phyloP scores from a whole-genome alignment of 1,140 invertebrate species.

The Oscheius sp. region DNA sequence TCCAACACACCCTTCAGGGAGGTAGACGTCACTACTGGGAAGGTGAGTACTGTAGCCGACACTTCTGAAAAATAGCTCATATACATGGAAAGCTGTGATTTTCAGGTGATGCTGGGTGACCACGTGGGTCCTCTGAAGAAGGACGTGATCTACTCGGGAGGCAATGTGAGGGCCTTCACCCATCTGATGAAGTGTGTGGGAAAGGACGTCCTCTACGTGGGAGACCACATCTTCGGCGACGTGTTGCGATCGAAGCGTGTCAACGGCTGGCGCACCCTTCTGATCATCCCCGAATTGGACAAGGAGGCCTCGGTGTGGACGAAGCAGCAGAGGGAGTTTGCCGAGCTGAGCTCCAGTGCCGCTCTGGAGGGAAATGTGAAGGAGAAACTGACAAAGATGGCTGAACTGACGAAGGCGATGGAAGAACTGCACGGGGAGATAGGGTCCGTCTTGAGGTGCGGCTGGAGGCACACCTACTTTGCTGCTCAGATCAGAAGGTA shows the following conservation, averaged over 20 bases:
- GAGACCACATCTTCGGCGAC: slow-evolving; percentile 97
- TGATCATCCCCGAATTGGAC: slow-evolving; percentile 92
- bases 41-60: slow-evolving; percentile 65
- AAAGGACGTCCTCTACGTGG: slow-evolving; percentile 94
- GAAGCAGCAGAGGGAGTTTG: slow-evolving; percentile 86
- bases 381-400: slow-evolving; percentile 23
- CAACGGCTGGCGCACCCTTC: slow-evolving; percentile 92
- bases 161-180: slow-evolving; percentile 82
- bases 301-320: slow-evolving; percentile 96
- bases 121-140: slow-evolving; percentile 85
- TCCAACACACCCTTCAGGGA: slow-evolving; percentile 92
- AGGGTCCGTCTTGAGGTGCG: slow-evolving; percentile 84
- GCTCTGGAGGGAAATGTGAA: not conserved
- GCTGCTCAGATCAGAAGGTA: slow-evolving; percentile 87
- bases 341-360: slow-evolving; percentile 71
- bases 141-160: slow-evolving; percentile 71
- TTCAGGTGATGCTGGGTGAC: slow-evolving; percentile 69
- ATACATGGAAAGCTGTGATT: no score
- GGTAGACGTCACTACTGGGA: slow-evolving; percentile 76
- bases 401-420: slow-evolving; percentile 93
- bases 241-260: slow-evolving; percentile 98
- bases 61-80: not conserved
- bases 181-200: slow-evolving; percentile 91
- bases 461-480: slow-evolving; percentile 95
- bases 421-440: slow-evolving; percentile 95